These are phyloP conservation scores for Drosophila eohydei DNA, from an alignment of 2,888 invertebrate genomes.

Conservation along the genomic window DNA sequence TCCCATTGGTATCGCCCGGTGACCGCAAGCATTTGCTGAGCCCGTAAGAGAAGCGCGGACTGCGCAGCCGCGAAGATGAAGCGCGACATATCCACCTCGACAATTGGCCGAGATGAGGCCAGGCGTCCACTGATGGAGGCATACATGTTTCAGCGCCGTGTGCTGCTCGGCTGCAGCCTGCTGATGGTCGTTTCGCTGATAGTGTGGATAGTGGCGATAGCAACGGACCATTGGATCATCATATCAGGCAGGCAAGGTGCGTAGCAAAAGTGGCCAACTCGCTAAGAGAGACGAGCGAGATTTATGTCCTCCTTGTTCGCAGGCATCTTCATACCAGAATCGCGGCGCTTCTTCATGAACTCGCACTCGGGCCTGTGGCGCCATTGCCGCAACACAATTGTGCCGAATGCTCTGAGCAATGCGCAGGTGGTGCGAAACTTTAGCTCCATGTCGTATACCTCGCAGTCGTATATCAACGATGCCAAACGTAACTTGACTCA, in stretches of 20 bases:
- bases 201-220: slow-evolving; percentile 90
- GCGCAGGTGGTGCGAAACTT: slow-evolving; percentile 86
- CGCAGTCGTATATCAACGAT: slow-evolving; percentile 70
- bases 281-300: neutral
- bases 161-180: slow-evolving; percentile 89
- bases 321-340: slow-evolving; percentile 87
- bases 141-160: slow-evolving; percentile 89
- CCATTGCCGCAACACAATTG: slow-evolving; percentile 83
- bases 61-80: slow-evolving; percentile 65
- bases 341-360: slow-evolving; percentile 87
- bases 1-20: slow-evolving; percentile 64
- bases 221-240: slow-evolving; percentile 91
- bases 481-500: slow-evolving; percentile 77
- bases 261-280: neutral
- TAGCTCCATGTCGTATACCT: slow-evolving; percentile 85
- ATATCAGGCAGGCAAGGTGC: slow-evolving; percentile 85
- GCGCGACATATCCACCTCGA: slow-evolving; percentile 87
- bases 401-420: slow-evolving; percentile 85
- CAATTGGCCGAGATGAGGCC: slow-evolving; percentile 87
- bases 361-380: slow-evolving; percentile 90
- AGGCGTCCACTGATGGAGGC: slow-evolving; percentile 87
- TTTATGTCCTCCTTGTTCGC: slow-evolving; percentile 26
- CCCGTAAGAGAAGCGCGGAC: slow-evolving; percentile 24
- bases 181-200: slow-evolving; percentile 88
- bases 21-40: slow-evolving; percentile 45